Conservation (phyloP, 2,797 vertebrate genomes). For the Chiloscyllium punctatum region DNA sequence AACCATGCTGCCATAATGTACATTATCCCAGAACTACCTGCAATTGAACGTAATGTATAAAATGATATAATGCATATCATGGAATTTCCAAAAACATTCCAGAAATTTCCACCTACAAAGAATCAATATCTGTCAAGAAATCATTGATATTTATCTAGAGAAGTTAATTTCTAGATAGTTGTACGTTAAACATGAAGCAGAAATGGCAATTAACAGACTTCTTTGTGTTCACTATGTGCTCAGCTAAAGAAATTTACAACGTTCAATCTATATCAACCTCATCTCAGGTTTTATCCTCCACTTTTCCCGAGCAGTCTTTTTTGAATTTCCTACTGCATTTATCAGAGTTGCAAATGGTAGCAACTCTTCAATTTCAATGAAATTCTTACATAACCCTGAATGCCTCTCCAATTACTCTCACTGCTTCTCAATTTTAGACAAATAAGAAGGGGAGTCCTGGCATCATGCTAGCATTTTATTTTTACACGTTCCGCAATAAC, state of each 20-base stretch:
- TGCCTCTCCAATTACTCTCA: not conserved
- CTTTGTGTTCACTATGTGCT: not conserved
- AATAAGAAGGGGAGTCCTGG: not conserved
- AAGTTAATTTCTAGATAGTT: not conserved
- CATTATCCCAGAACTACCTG: too few species aligned
- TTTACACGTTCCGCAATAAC: not conserved
- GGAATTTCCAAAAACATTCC: too few species aligned
- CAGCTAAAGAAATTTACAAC: not conserved
- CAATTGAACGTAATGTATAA: too few species aligned
- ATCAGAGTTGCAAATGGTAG: not conserved
- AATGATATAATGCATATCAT: too few species aligned
- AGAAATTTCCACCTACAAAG: too few species aligned
- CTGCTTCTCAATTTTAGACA: not conserved
- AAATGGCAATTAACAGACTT: not conserved
- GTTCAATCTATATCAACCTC: not conserved
- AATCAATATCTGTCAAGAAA: too few species aligned
- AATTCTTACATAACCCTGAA: not conserved
- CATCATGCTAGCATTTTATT: not conserved
- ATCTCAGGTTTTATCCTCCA: not conserved
- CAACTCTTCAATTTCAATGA: not conserved
- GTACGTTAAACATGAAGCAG: not conserved
- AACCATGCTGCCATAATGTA: too few species aligned
- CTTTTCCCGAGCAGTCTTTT: not conserved
- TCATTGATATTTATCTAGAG: not conserved
- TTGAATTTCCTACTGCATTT: not conserved